These are phyloP conservation scores for Grapholita molesta DNA, from an alignment of 1,140 invertebrate species.

Conservation along the genomic window DNA sequence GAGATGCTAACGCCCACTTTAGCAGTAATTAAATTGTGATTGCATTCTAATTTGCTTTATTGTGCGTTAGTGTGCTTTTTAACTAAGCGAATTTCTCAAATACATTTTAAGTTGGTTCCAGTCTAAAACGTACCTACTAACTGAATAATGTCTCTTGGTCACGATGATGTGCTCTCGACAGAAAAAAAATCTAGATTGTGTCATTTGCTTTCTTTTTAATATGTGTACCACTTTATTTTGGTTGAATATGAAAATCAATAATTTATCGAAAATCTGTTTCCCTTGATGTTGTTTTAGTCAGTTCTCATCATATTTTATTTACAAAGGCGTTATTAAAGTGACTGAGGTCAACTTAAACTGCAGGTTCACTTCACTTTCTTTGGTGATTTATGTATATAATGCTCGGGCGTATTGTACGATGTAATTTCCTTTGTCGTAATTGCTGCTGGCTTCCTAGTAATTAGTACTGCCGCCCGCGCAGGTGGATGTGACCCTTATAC, in stretches of 20 bases:
- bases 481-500: background rate
- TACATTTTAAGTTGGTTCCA: background rate
- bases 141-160: no score
- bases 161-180: no score
- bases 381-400: slow-evolving; percentile 42
- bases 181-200: no score
- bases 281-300: background rate
- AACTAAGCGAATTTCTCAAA: background rate
- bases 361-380: slow-evolving; percentile 36
- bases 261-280: background rate
- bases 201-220: no score
- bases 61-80: background rate
- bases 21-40: slow-evolving; percentile 19
- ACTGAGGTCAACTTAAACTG: slow-evolving; percentile 7
- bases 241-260: no score
- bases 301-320: background rate
- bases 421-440: slow-evolving; percentile 46
- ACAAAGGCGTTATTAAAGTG: background rate
- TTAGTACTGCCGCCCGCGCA: slow-evolving; percentile 19
- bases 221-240: no score
- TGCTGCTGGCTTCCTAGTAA: slow-evolving; percentile 42
- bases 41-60: slow-evolving; percentile 15
- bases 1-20: background rate
- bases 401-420: slow-evolving; percentile 32
- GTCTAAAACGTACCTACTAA: no score